Evolutionary conservation across 2,113 vertebrate species (phyloP).

Genomic region (Aramus guarauna): DNA sequence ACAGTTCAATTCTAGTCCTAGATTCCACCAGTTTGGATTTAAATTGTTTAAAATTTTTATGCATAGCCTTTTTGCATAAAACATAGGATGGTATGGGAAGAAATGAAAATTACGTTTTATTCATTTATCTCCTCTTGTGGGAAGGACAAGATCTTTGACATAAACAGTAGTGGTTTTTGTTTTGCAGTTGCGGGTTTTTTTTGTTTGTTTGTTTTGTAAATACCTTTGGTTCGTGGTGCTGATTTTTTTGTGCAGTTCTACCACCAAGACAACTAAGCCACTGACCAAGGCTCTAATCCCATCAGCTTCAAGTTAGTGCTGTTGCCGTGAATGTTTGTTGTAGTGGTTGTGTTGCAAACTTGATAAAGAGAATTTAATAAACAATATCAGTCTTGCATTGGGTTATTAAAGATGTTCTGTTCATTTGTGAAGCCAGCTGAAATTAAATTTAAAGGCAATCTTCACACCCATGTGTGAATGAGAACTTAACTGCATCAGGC

Average conservation of each 20-base stretch:
- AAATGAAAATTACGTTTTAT: neutral
- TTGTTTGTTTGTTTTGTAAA: neutral
- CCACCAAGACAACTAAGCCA: neutral
- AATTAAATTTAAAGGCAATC: neutral
- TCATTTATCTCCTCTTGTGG: neutral
- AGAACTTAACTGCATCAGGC: neutral
- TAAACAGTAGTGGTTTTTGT: neutral
- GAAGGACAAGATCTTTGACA: neutral
- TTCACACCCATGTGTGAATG: neutral
- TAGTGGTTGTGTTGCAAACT: neutral
- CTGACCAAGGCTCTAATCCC: neutral
- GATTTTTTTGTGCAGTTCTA: neutral
- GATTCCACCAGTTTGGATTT: neutral
- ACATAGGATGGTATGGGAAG: neutral
- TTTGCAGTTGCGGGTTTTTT: fast-evolving
- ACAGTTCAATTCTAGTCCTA: neutral
- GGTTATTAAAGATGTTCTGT: neutral
- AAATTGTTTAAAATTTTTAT: neutral
- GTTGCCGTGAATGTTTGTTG: neutral
- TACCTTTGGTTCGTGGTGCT: neutral
- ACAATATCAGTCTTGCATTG: neutral
- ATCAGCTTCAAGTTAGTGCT: neutral
- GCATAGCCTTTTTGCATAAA: neutral
- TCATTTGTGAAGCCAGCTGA: neutral
- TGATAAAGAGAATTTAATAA: neutral